Evolutionary conservation across 2,888 invertebrate species (phyloP), one percentile per base, ranked within the genome.

Genomic region (Ennomos quercinarius): DNA sequence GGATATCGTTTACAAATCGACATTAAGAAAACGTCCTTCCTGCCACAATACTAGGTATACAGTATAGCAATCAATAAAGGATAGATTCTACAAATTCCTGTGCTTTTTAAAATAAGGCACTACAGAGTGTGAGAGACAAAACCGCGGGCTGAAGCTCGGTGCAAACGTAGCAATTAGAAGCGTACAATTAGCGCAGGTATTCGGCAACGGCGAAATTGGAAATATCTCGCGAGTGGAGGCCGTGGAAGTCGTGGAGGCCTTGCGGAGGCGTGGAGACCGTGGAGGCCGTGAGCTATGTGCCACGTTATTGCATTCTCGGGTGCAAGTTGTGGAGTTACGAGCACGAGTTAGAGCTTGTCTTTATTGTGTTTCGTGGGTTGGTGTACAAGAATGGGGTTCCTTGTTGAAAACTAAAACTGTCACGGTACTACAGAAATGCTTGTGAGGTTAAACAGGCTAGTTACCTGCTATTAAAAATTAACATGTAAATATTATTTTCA

Each of bases 101-200:
- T 27, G 27, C 27, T 27, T 27, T 27, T 27, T 27, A 27, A 27
- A 27, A 27, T 27, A 27, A 27, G 2, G 5, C 5, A 6, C 5
- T 27, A 27, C 0, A 27, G 27, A 6, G 4, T 27, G 3, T 27
- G 27, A 27, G 27, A 35, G 12, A 38, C 35, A 39, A 45, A 44
- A 17, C 11, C 39, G 10, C 41, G 8, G 27, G 36, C 17, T 3
- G 10, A 5, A 35, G 47, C 43, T 47, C 10, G 35, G 35, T 27
- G 35, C 36, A 36, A 10, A 40, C 10, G 44, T 27, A 57, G 69
- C 72, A 75, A 78, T 81, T 77, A 77, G 71, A 61, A 57, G 61
- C 66, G 72, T 65, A 35, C 74, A 69, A 73, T 72, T 65, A 70
- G 61, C 62, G 66, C 79, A 82, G 81, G 81, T 78, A 79, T 71